Evolutionary conservation across 2,888 invertebrate species (phyloP), one percentile per base, ranked within the genome.

Genomic region (Dryocosmus kuriphilus): DNA sequence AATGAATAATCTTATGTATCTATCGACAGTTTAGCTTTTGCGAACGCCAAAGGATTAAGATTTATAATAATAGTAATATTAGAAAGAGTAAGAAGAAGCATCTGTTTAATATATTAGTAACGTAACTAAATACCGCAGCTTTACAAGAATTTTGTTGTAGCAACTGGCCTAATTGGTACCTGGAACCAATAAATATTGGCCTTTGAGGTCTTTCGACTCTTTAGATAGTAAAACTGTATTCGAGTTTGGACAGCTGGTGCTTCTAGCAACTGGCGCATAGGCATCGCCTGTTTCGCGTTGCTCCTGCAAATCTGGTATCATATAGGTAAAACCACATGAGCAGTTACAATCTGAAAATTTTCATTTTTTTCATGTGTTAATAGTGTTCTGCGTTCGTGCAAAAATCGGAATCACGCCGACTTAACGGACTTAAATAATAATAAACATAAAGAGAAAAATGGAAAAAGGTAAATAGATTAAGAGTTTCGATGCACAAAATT

Each of bases 171-270:
- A 88, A 85, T 79, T 88, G 92, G 91, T 92, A 93, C 94, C 94
- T 93, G 93, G 93, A 89, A 94, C 92, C 85, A 93, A 92, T 87
- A 93, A 91, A 90, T 93, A 93, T 82, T 93, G 93, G 88, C 93
- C 93, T 90, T 93, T 93, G 86, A 92, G 91, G 88, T 92, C 93
- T 89, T 92, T 92, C 76, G 92, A 88, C 82, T 91, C 90, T 90
- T 90, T 92, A 81, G 89, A 90, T 73, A 92, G 88, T 77, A 91
- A 88, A 62, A 91, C 88, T 80, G 91, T 90, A 85, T 91, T 91
- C 81, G 91, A 89, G 85, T 90, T 89, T 32, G 91, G 92, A 79
- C 91, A 91, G 87, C 91, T 92, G 82, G 89, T 90, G 84, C 91
- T 92, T 79, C 91, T 89, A 79, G 88, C 87, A 62, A 90, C 91